Percentiles rank a stretch among this genome's conserved stretches.
Conservation (phyloP, 53 echinoderm and acorn worm genomes). For the Henricia sp. region DNA sequence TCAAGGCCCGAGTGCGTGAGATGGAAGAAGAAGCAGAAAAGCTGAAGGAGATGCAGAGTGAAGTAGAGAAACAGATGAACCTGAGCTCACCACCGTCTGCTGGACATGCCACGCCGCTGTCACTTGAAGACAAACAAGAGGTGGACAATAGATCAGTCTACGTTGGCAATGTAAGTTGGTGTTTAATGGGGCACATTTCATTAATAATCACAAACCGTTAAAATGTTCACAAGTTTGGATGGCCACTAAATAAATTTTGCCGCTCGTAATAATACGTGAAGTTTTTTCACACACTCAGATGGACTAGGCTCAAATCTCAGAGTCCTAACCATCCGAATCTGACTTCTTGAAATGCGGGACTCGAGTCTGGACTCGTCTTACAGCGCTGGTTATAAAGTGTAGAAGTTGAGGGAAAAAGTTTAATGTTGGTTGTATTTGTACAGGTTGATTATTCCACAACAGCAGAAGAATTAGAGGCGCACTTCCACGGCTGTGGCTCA, state of each 20-base stretch:
- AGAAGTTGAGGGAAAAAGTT: too few relatives aligned
- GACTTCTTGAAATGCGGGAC: too few relatives aligned
- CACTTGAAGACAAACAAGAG: conserved; percentile 91
- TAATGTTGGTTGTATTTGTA: background rate
- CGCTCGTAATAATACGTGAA: too few relatives aligned
- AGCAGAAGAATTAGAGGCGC: conserved; percentile 90
- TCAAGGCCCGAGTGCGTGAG: conserved; percentile 92
- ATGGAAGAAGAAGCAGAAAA: conserved; percentile 98
- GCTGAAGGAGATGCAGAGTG: conserved; percentile 96
- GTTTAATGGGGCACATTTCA: background rate
- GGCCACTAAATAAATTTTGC: too few relatives aligned
- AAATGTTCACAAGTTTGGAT: too few relatives aligned
- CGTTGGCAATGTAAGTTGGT: conserved; percentile 97
- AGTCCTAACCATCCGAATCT: too few relatives aligned
- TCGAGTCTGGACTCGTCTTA: too few relatives aligned
- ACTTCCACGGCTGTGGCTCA: conserved; percentile 94
- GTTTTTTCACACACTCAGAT: too few relatives aligned
- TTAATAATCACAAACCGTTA: too few relatives aligned
- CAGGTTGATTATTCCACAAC: conserved; percentile 98
- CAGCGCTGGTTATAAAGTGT: too few relatives aligned
- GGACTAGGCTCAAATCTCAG: too few relatives aligned
- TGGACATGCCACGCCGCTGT: conserved; percentile 56
- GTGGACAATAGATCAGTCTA: conserved; percentile 88
- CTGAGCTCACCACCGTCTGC: conserved; percentile 83
- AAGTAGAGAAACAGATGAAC: conserved; percentile 98